Evolutionary conservation across 2,113 vertebrate species (phyloP).

Genomic region (Podarcis muralis): DNA sequence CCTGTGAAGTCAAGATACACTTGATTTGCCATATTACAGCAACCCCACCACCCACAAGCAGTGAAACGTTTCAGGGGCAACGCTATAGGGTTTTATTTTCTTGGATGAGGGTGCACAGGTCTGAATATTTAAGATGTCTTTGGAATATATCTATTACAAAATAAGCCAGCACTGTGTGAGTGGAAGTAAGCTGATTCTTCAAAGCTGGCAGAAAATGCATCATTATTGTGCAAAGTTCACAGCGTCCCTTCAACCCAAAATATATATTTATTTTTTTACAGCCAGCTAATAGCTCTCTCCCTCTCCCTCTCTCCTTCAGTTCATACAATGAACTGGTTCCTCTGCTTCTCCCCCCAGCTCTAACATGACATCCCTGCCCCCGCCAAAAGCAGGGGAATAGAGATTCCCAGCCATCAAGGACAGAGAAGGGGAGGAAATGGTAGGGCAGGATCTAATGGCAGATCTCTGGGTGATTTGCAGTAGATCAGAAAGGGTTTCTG

Average conservation of each 20-base stretch:
- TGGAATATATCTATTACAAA: not conserved
- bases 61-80: not conserved
- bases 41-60: not conserved
- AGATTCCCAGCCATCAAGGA: not conserved
- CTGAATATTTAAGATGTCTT: not conserved
- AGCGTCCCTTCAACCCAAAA: not conserved
- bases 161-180: too few species aligned
- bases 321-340: not conserved
- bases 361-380: not conserved
- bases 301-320: not conserved
- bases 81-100: not conserved
- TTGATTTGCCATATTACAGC: not conserved
- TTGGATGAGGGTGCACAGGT: not conserved
- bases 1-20: constrained; percentile 50
- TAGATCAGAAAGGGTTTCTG: too few species aligned
- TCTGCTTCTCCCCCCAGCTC: not conserved
- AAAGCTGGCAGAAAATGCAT: not conserved
- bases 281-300: not conserved
- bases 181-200: not conserved
- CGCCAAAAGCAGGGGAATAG: not conserved
- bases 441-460: too few species aligned
- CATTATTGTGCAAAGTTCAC: not conserved
- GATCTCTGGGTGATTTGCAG: too few species aligned
- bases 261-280: not conserved
- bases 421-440: not conserved